A percentile compares a stretch with the other conserved stretches of the same genome.
Evolutionary conservation across 2,888 invertebrate species (phyloP).

Genomic region (Anoplius nigerrimus): DNA sequence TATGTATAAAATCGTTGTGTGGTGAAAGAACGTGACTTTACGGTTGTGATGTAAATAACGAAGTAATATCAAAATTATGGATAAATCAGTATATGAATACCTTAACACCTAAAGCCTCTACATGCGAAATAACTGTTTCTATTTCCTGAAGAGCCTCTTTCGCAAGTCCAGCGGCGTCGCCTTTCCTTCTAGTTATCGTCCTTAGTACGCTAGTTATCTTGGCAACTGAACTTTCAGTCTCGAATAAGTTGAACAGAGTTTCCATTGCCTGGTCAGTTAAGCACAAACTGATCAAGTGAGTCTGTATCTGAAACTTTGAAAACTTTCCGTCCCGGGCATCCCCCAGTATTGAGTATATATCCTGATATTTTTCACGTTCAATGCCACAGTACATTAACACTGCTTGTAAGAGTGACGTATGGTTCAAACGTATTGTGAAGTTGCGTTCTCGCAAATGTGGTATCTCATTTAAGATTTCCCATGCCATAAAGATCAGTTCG

Average conservation of each 20-base stretch:
- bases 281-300: slow-evolving; percentile 81
- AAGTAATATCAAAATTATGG: not conserved
- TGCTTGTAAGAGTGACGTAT: slow-evolving; percentile 85
- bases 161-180: slow-evolving; percentile 81
- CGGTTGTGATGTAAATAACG: no score
- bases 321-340: slow-evolving; percentile 79
- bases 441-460: slow-evolving; percentile 81
- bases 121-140: slow-evolving; percentile 83
- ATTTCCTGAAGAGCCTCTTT: slow-evolving; percentile 85
- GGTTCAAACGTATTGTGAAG: slow-evolving; percentile 86
- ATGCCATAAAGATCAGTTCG: slow-evolving; percentile 87
- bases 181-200: slow-evolving; percentile 82
- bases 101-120: slow-evolving; percentile 85
- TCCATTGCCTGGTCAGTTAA: slow-evolving; percentile 82
- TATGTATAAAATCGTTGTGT: no score
- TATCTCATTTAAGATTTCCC: slow-evolving; percentile 84
- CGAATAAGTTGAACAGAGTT: slow-evolving; percentile 81
- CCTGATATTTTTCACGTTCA: slow-evolving; percentile 80
- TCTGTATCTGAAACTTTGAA: slow-evolving; percentile 84
- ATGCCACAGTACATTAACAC: slow-evolving; percentile 89
- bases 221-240: slow-evolving; percentile 80
- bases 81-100: slow-evolving; percentile 71
- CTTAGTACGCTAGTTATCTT: slow-evolving; percentile 80
- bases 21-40: no score
- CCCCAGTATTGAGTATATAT: slow-evolving; percentile 76